These are phyloP conservation scores for Microplitis mediator DNA, from an alignment of 1,140 invertebrate genomes.

Conservation along the genomic window DNA sequence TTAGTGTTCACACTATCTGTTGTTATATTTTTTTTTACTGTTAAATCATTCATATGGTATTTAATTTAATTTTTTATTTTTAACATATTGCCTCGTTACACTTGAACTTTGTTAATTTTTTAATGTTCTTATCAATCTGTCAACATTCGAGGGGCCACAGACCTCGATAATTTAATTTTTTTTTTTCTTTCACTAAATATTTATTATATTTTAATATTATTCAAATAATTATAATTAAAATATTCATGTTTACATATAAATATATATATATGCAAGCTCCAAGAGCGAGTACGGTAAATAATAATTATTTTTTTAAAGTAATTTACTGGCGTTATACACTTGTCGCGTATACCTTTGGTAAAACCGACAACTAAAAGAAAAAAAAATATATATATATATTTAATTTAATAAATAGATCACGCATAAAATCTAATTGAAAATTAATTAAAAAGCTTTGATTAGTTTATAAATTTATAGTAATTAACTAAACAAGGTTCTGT, in stretches of 20 bases:
- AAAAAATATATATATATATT: not conserved
- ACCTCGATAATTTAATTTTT: not conserved
- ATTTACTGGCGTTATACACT: constrained; percentile 19
- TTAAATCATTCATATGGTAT: not conserved
- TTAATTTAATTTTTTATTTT: not conserved
- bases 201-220: not conserved
- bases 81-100: not conserved
- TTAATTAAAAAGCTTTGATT: constrained; percentile 4
- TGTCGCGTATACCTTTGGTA: constrained; percentile 18
- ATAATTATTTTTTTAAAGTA: not conserved
- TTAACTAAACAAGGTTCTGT: not conserved
- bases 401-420: constrained; percentile 9
- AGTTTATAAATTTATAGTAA: constrained; percentile 9
- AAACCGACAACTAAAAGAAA: constrained; percentile 18
- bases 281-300: not conserved
- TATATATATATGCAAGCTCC: constrained; percentile 12
- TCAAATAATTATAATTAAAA: not conserved
- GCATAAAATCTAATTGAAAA: constrained; percentile 14
- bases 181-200: no score
- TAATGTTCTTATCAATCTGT: not conserved
- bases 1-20: not conserved
- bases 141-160: not conserved
- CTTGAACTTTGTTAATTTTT: not conserved
- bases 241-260: not conserved
- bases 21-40: not conserved